Percentiles rank a stretch among this genome's conserved stretches.
Evolutionary conservation across 2,797 vertebrate genomes (phyloP).

Genomic region (Cygnus olor): DNA sequence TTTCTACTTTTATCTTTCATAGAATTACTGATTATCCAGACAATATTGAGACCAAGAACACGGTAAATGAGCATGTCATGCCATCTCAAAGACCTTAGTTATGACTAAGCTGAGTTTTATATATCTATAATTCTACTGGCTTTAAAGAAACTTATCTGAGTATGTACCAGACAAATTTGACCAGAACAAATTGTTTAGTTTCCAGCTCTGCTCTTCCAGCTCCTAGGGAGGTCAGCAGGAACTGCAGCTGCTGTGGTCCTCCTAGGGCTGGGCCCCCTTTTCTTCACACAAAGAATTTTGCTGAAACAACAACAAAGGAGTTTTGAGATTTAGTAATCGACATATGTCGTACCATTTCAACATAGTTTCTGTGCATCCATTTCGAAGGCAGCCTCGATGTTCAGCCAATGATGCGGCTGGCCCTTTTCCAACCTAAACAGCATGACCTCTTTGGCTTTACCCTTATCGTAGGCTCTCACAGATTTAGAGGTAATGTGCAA

Average conservation of each 20-base stretch:
- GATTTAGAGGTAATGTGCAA: slow-evolving; percentile 57
- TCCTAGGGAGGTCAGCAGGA: neutral
- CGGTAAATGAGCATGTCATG: neutral
- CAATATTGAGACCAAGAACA: neutral
- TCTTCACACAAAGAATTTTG: neutral
- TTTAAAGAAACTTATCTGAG: neutral
- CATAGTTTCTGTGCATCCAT: neutral
- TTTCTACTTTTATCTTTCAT: neutral
- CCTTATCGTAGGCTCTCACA: slow-evolving; percentile 4
- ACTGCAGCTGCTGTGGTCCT: neutral
- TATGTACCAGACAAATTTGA: neutral
- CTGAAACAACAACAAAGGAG: neutral
- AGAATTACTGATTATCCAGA: neutral
- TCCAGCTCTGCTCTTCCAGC: neutral
- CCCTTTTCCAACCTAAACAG: slow-evolving; percentile 64
- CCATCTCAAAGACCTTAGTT: neutral
- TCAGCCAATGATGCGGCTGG: slow-evolving; percentile 65
- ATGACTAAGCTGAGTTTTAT: neutral
- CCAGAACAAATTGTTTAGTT: neutral
- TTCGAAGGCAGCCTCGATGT: slow-evolving; percentile 34
- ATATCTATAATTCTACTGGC: neutral
- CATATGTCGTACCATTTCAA: neutral
- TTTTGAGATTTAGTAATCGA: neutral
- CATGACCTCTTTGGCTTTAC: slow-evolving; percentile 17
- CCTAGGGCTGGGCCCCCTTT: neutral